Evolutionary conservation across 2,113 vertebrate species (phyloP), one percentile per base, ranked within the genome.

Genomic region (Phrynosoma blainvillii): DNA sequence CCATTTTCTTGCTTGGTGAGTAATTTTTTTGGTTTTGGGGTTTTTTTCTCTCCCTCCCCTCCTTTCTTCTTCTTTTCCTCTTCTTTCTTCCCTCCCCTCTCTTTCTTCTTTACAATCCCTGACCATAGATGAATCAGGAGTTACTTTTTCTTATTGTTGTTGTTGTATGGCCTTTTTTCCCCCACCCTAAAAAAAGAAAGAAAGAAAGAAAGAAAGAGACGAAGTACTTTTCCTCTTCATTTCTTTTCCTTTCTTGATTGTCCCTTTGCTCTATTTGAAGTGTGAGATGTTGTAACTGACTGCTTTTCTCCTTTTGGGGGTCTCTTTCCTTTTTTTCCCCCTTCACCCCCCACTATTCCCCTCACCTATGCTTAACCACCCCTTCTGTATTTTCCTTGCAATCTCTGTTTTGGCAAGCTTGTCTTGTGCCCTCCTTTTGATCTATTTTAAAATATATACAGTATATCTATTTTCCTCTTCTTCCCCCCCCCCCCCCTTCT

Each of bases 1-100:
- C 59, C 18, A 85, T 92, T 68, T 86, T 40, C 30, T 94, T 80
- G 89, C 90, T 54, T 87, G 96, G 95, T 96, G 94, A 96, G 96
- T 96, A 95, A 85, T 62, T 59, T 91, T 42, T 70, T 23, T 23
- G 1, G 12, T 6, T 12, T 21, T 20, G n/a, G n/a, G n/a, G n/a
- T n/a, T n/a, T n/a, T 62, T 52, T 3, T 40, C 13, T 54, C 27
- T 32, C 42, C 12, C 14, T 62, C 59, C 59, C 16, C 59, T 18
- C 70, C 62, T 70, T 71, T 73, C 68, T 74, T 18, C 74, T 42
- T 47, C 73, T 42, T 40, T 77, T 76, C 42, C 25, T 62, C 6
- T 75, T 16, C 68, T 71, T 32, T 54, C 32, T 40, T 66, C 16
- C 0, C 1, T 23, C 70, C 66, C 68, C 5, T 23, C 1, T 0